A percentile compares a stretch with the other conserved stretches of the same genome.
These are phyloP conservation scores for Pantelozetes paolii DNA, from an alignment of 2,888 invertebrate genomes.

Conservation along the genomic window DNA sequence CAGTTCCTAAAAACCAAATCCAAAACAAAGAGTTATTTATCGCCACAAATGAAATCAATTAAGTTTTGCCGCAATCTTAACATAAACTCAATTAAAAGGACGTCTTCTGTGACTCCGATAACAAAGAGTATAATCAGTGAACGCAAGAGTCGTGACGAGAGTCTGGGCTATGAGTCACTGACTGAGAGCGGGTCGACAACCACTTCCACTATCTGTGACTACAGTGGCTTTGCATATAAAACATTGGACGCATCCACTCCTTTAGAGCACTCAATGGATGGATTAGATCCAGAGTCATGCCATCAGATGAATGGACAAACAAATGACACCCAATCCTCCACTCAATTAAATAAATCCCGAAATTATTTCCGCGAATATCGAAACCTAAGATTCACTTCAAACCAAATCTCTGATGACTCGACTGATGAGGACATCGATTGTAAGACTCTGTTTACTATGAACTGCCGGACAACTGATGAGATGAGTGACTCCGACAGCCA, in stretches of 20 bases:
- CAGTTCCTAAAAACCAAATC: slow-evolving; percentile 27
- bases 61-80: slow-evolving; percentile 17
- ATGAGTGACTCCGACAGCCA: background rate
- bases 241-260: slow-evolving; percentile 22
- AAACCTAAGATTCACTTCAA: slow-evolving; percentile 29
- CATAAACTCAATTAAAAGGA: slow-evolving; percentile 1
- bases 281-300: background rate
- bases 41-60: slow-evolving; percentile 23
- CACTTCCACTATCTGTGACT: slow-evolving; percentile 33
- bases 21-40: background rate
- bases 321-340: slow-evolving; percentile 3
- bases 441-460: background rate
- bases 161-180: slow-evolving; percentile 39
- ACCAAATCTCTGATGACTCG: background rate
- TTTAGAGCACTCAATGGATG: slow-evolving; percentile 24
- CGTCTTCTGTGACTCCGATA: background rate
- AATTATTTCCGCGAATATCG: slow-evolving; percentile 40
- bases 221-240: slow-evolving; percentile 7
- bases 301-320: background rate
- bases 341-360: slow-evolving; percentile 32
- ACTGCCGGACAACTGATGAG: background rate
- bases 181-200: slow-evolving; percentile 23
- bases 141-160: slow-evolving; percentile 41
- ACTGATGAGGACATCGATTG: background rate
- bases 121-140: slow-evolving; percentile 32